phyloP scores from a whole-genome alignment of 2,797 vertebrate genomes.

The Phoebastria nigripes region DNA sequence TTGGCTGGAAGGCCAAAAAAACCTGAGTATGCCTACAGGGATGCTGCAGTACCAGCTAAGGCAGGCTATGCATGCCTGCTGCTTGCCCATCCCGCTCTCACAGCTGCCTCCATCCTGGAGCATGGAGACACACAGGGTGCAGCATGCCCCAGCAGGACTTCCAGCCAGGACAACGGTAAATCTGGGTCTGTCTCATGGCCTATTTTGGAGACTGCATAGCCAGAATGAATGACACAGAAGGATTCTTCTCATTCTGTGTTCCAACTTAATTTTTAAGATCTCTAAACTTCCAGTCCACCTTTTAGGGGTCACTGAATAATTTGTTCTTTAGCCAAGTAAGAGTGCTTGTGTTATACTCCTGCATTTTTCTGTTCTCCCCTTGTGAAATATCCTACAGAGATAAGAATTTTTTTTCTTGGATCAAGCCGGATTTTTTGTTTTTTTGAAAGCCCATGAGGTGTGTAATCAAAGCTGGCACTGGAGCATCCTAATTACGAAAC shows the following conservation, averaged over 20 bases:
- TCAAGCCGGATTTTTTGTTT: conserved; percentile 30
- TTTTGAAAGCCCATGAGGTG: conserved; percentile 17
- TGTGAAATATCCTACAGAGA: conserved; percentile 20
- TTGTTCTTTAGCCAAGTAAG: background rate
- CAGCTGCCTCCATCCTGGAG: background rate
- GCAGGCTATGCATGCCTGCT: background rate
- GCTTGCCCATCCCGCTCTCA: background rate
- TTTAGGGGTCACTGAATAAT: background rate
- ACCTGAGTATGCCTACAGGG: background rate
- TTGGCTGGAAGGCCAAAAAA: background rate
- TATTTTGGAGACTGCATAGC: background rate
- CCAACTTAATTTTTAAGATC: background rate
- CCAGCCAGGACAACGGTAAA: background rate
- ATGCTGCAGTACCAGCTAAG: background rate
- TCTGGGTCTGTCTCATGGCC: too few species aligned
- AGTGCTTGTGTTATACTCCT: background rate
- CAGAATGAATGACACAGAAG: background rate
- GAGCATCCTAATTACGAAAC: conserved; percentile 67
- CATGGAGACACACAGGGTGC: background rate
- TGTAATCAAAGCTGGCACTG: conserved; percentile 57
- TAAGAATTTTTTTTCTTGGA: conserved; percentile 34
- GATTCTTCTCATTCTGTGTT: background rate
- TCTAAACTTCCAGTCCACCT: background rate
- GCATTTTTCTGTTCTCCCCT: conserved; percentile 22
- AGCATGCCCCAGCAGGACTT: background rate